Evolutionary conservation across 2,113 vertebrate species (phyloP), one percentile per base, ranked within the genome.

Genomic region (Rhipidura dahli): DNA sequence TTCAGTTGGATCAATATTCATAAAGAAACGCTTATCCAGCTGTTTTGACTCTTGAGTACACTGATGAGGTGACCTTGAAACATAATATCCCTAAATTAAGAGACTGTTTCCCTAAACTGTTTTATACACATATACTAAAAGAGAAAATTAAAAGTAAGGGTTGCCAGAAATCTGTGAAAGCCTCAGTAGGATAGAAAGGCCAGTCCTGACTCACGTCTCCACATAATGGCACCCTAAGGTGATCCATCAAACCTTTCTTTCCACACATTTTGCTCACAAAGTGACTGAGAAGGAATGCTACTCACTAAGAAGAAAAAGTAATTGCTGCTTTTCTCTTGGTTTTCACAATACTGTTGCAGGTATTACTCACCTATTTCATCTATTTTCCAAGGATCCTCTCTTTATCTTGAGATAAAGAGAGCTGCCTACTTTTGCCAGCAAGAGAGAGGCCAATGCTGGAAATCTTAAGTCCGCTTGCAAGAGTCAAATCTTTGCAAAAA

Each of bases 151-250:
- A 82, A 88, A 86, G 8, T 30, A 24, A 49, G 10, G 6, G 2
- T 70, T 94, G 70, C 51, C 10, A 51, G 39, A 53, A 65, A 42
- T 45, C 31, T 60, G 21, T 61, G 72, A 89, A 57, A 81, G 4
- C 11, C 13, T 4, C 3, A 31, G 27, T 2, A 39, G 20, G 5
- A 73, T 2, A 37, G 20, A 9, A 30, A 28, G 17, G 11, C 5
- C 54, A 44, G 9, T 21, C 11, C 12, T 75, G 13, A 16, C 35
- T 83, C 5, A 4, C 10, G 17, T 78, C 22, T 70, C n/a, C 15
- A 53, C 14, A 10, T 31, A 61, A 51, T 26, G 24, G 11, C 33
- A 33, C 8, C 33, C 33, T 68, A 15, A 79, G 11, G 2, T 30
- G 37, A 40, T 33, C 27, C 31, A 40, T 59, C 26, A 79, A 69